Evolutionary conservation across 1,140 invertebrate genomes (phyloP).

Genomic region (Rhagoletis pomonella): DNA sequence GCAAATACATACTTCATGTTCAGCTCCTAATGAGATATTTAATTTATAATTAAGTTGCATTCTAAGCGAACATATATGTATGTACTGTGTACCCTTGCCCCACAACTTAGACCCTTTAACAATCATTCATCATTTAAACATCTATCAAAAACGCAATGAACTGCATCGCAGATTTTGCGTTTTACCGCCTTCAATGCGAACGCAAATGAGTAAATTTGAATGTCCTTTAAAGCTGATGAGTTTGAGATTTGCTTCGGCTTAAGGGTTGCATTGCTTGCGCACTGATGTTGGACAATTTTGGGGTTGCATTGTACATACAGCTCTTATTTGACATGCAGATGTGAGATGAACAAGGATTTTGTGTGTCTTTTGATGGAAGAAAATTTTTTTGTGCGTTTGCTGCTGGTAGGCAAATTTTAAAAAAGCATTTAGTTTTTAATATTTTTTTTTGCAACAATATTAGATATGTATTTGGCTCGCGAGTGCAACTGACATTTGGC

Average conservation of each 20-base stretch:
- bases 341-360: constrained; percentile 45
- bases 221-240: background rate
- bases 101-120: background rate
- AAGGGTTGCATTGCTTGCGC: background rate
- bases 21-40: too few species aligned
- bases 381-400: background rate
- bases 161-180: constrained; percentile 11
- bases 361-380: constrained; percentile 10
- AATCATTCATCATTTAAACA: constrained; percentile 18
- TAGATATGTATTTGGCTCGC: background rate
- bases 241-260: background rate
- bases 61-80: too few species aligned
- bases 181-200: background rate
- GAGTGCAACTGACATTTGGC: constrained; percentile 54
- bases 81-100: background rate
- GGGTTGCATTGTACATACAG: background rate
- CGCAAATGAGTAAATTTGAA: constrained; percentile 9
- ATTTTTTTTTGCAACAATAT: background rate
- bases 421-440: constrained; percentile 18
- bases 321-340: constrained; percentile 49
- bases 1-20: too few species aligned
- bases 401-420: constrained; percentile 44
- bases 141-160: constrained; percentile 18
- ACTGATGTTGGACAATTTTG: background rate
- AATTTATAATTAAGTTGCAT: too few species aligned